Percentiles rank a stretch among this genome's conserved stretches.
Conservation (phyloP, 2,888 invertebrate species). For the Cryptocephalus primarius region DNA sequence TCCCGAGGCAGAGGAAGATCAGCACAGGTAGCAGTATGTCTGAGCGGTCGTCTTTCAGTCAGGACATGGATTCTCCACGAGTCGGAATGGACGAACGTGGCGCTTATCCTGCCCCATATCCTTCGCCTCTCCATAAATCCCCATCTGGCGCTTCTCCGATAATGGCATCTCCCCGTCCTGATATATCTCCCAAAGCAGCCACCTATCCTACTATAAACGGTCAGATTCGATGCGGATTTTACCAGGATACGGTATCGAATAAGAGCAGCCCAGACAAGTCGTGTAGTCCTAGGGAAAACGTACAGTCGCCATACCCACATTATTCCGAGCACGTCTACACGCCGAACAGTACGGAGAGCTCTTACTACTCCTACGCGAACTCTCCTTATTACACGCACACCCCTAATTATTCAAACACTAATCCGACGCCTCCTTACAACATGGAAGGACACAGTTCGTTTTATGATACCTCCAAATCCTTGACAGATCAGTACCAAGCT, state of each 20-base stretch:
- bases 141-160: constrained; percentile 54
- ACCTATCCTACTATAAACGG: constrained; percentile 66
- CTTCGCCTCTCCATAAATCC: constrained; percentile 61
- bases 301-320: constrained; percentile 50
- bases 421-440: constrained; percentile 38
- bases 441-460: constrained; percentile 30
- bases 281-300: constrained; percentile 67
- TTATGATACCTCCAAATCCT: constrained; percentile 49
- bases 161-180: constrained; percentile 60
- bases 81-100: constrained; percentile 49
- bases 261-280: constrained; percentile 78
- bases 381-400: constrained; percentile 32
- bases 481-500: constrained; percentile 36
- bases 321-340: constrained; percentile 47
- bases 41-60: constrained; percentile 67
- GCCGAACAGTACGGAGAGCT: constrained; percentile 39
- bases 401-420: constrained; percentile 35
- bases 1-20: constrained; percentile 51
- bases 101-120: constrained; percentile 59
- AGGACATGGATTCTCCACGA: constrained; percentile 63
- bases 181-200: constrained; percentile 53
- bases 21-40: constrained; percentile 74
- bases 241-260: constrained; percentile 76
- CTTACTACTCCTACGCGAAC: constrained; percentile 28
- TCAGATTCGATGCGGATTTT: constrained; percentile 77